Conservation (phyloP, 2,888 invertebrate genomes). For the Trachelus stipa region DNA sequence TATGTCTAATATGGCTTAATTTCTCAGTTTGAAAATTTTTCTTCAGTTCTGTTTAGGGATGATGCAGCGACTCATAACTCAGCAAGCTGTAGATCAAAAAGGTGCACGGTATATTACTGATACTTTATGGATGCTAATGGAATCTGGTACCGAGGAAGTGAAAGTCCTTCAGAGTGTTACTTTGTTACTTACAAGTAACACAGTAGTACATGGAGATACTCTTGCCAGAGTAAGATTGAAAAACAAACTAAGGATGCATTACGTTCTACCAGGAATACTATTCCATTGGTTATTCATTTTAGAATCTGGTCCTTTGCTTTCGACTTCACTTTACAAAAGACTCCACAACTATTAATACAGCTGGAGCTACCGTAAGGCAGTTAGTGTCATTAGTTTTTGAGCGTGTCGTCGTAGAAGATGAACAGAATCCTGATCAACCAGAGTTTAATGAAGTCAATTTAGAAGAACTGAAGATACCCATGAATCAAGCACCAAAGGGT, state of each 20-base stretch:
- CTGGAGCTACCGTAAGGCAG: constrained; percentile 97
- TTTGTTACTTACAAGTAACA: constrained; percentile 93
- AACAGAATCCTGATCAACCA: constrained; percentile 64
- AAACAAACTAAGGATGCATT: not conserved
- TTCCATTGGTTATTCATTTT: constrained; percentile 44
- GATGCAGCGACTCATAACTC: constrained; percentile 93
- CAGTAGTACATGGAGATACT: constrained; percentile 93
- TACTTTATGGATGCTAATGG: constrained; percentile 93
- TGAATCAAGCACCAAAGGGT: constrained; percentile 83
- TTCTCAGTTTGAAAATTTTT: constrained; percentile 11
- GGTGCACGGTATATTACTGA: constrained; percentile 94
- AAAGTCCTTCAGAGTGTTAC: constrained; percentile 97
- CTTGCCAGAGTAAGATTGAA: constrained; percentile 82
- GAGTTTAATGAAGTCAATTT: constrained; percentile 72
- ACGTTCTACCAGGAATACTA: not conserved
- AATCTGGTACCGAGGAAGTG: constrained; percentile 93
- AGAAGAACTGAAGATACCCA: constrained; percentile 83
- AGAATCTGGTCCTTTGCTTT: constrained; percentile 96
- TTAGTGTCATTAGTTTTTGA: constrained; percentile 93
- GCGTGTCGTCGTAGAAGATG: constrained; percentile 81
- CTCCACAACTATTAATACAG: constrained; percentile 95
- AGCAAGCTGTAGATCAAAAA: constrained; percentile 89
- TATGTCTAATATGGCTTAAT: not conserved
- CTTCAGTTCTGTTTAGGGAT: constrained; percentile 89
- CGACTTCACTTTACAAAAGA: constrained; percentile 96